Evolutionary conservation across 2,888 invertebrate genomes (phyloP).

Genomic region (Tachina grossa): DNA sequence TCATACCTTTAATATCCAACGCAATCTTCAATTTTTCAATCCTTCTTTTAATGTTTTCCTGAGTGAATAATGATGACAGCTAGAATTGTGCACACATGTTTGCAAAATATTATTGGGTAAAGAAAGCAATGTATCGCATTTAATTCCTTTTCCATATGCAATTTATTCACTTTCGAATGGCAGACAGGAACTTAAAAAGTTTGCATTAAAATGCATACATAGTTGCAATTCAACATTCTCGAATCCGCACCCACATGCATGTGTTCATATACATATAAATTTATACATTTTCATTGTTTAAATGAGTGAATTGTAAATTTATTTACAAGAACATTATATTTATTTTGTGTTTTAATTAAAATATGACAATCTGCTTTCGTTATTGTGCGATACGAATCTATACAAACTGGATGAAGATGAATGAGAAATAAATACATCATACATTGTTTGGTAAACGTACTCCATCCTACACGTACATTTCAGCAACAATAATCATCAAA

Average conservation of each 20-base stretch:
- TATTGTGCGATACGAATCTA: conserved; percentile 3
- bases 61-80: conserved; percentile 39
- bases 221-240: background rate
- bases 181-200: conserved; percentile 3
- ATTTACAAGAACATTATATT: conserved; percentile 55
- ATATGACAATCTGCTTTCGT: conserved; percentile 55
- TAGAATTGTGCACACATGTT: conserved; percentile 38
- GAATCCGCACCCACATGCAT: background rate
- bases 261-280: background rate
- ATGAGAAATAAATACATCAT: conserved; percentile 20
- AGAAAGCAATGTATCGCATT: conserved; percentile 6
- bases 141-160: conserved; percentile 26
- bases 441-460: background rate
- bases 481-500: conserved; percentile 29
- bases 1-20: background rate
- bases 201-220: conserved; percentile 12
- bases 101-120: conserved; percentile 18
- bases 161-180: conserved; percentile 2
- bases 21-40: conserved; percentile 17
- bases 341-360: conserved; percentile 63
- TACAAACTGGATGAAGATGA: conserved; percentile 16
- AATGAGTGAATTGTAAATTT: conserved; percentile 60
- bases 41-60: conserved; percentile 25
- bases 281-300: conserved; percentile 12
- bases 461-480: background rate